A percentile compares a stretch with the other conserved stretches of the same genome.
Evolutionary conservation across 2,113 vertebrate species (phyloP).

Genomic region (Stictonetta naevosa): DNA sequence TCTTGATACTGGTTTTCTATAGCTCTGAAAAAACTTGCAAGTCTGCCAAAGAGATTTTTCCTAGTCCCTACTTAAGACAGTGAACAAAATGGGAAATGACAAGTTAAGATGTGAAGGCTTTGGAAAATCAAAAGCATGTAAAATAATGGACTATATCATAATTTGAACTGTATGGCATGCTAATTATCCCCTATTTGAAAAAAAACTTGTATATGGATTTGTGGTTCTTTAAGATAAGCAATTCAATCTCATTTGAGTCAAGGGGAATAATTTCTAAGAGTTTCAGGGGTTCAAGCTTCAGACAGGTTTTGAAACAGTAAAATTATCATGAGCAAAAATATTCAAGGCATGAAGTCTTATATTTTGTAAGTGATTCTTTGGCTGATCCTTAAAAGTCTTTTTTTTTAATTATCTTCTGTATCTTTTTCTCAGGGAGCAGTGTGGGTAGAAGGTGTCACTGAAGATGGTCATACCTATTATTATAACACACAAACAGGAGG

Average conservation of each 20-base stretch:
- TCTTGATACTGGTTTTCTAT: background rate
- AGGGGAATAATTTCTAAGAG: background rate
- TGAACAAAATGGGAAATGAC: background rate
- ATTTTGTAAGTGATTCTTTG: background rate
- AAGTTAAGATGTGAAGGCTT: background rate
- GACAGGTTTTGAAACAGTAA: background rate
- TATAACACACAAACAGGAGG: slow-evolving; percentile 92
- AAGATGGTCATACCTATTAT: slow-evolving; percentile 92
- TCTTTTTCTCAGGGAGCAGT: slow-evolving; percentile 53
- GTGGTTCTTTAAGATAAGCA: background rate
- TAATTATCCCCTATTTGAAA: background rate
- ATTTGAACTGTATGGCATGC: background rate
- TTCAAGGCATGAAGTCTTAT: background rate
- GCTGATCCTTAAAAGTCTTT: background rate
- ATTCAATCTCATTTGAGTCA: background rate
- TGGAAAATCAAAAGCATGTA: background rate
- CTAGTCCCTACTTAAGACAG: background rate
- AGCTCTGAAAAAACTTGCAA: background rate
- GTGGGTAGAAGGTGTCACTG: slow-evolving; percentile 90
- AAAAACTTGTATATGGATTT: background rate
- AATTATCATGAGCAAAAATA: background rate
- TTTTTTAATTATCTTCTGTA: background rate
- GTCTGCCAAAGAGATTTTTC: background rate
- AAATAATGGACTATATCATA: background rate
- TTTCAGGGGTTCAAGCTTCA: background rate